Conservation (phyloP, 1,140 invertebrate species). For the Trichonephila clavipes region DNA sequence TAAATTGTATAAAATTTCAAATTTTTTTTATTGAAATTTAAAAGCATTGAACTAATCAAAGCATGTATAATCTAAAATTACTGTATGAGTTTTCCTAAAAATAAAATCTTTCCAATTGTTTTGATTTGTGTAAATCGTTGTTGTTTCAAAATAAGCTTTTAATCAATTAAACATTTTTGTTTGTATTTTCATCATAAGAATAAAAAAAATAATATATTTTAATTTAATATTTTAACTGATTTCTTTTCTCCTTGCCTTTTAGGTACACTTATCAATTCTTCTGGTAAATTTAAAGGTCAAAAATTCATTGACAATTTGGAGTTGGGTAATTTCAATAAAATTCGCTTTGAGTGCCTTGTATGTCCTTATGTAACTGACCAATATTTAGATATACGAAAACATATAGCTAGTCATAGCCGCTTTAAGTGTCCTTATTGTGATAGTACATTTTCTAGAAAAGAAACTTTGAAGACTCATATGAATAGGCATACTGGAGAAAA, state of each 20-base stretch:
- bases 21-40: too few species aligned
- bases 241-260: not conserved
- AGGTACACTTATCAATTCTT: not conserved
- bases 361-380: constrained; percentile 81
- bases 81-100: too few species aligned
- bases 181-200: not conserved
- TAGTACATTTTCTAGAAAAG: constrained; percentile 95
- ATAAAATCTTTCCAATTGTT: too few species aligned
- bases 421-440: constrained; percentile 89
- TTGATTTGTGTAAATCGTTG: not conserved
- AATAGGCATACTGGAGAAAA: constrained; percentile 79
- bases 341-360: constrained; percentile 83
- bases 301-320: constrained; percentile 55
- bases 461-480: constrained; percentile 94
- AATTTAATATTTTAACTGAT: not conserved
- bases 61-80: too few species aligned
- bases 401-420: constrained; percentile 93
- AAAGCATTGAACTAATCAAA: too few species aligned
- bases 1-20: too few species aligned
- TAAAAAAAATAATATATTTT: not conserved
- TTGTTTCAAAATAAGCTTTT: not conserved
- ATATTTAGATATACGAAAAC: constrained; percentile 79
- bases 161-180: not conserved
- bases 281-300: not conserved
- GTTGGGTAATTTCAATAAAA: constrained; percentile 79